Base-by-base conservation (phyloP, 2,797 vertebrate genomes). In the Oreortyx pictus region DNA sequence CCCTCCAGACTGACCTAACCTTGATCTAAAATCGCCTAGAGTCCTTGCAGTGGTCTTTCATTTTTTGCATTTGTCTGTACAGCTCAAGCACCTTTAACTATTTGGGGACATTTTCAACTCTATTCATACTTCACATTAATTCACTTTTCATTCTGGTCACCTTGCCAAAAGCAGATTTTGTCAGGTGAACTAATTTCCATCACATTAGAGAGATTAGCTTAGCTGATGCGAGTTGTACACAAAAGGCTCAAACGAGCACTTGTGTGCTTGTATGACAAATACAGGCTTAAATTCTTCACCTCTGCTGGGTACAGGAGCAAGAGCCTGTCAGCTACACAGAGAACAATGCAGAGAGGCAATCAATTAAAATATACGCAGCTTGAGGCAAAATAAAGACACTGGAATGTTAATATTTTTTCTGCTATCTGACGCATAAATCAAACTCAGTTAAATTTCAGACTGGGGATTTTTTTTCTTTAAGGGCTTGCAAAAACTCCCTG, bases 151-250 rank as follows among this genome's bases (percentile, higher is more conserved):
- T 86, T 92, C 67, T 66, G 67, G 60, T 88, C 82, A 94, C 74
- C 79, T 96, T 95, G 61, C 77, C 92, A 88, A 94, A 97, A 92
- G 85, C 81, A 57, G 61, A 87, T 92, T 90, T 85, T 94, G 85
- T 88, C 88, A 88, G 90, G 87, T 96, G 87, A 91, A 92, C 73
- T 66, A 88, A 95, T 89, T 95, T 92, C 70, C 70, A 84, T 74
- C 88, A 80, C 86, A 88, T 89, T 96, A 89, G 73, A 88, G 95
- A 92, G 92, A 96, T 95, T 92, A 95, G 66, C 1, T 86, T 66
- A 85, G 70, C 12, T 79, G 60, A 86, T 95, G 27, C 9, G 59
- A 79, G 71, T 67, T 77, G 83, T 61, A 96, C 88, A 72, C 71
- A 66, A 72, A 83, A 86, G 73, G 75, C 37, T 92, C 86, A 74